phyloP scores from a whole-genome alignment of 2,888 invertebrate species.

The Opisthograptis luteolata region DNA sequence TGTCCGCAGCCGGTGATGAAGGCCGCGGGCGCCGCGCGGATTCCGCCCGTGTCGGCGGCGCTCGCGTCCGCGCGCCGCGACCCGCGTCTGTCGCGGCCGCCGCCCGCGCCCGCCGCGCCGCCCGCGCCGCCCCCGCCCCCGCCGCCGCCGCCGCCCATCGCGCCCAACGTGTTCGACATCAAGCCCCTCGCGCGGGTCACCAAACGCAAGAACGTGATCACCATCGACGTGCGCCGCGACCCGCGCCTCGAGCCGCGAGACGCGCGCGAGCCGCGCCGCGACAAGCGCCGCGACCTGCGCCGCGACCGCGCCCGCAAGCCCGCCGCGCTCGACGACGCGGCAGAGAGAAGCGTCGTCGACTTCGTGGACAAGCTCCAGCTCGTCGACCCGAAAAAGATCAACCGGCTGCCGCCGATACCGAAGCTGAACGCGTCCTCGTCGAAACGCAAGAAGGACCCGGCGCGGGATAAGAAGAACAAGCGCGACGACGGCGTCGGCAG shows the following conservation, averaged over 20 bases:
- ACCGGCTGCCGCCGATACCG: constrained; percentile 75
- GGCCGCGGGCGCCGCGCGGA: constrained; percentile 51
- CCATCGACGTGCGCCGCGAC: constrained; percentile 74
- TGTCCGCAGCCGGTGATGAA: constrained; percentile 69
- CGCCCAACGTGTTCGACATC: constrained; percentile 77
- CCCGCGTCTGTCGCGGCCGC: constrained; percentile 47
- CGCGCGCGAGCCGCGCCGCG: constrained; percentile 39
- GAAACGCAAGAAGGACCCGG: constrained; percentile 44
- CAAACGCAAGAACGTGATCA: constrained; percentile 76
- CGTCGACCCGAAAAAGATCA: constrained; percentile 60
- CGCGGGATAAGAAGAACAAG: constrained; percentile 47
- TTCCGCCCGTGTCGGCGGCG: constrained; percentile 67
- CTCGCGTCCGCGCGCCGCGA: constrained; percentile 63
- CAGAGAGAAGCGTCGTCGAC: constrained; percentile 26
- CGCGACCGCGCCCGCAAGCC: constrained; percentile 18
- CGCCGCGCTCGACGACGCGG: constrained; percentile 9
- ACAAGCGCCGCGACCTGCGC: constrained; percentile 28
- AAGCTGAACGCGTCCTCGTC: constrained; percentile 41
- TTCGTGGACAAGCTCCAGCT: constrained; percentile 53
- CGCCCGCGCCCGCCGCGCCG: constrained; percentile 34
- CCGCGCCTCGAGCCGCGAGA: constrained; percentile 49
- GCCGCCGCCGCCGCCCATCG: constrained; percentile 51
- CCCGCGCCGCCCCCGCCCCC: constrained; percentile 45
- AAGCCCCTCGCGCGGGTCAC: constrained; percentile 72
- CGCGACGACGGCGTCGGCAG: constrained; percentile 31